These are phyloP conservation scores for Carposina sasakii DNA, from an alignment of 1,140 invertebrate species.

Conservation along the genomic window DNA sequence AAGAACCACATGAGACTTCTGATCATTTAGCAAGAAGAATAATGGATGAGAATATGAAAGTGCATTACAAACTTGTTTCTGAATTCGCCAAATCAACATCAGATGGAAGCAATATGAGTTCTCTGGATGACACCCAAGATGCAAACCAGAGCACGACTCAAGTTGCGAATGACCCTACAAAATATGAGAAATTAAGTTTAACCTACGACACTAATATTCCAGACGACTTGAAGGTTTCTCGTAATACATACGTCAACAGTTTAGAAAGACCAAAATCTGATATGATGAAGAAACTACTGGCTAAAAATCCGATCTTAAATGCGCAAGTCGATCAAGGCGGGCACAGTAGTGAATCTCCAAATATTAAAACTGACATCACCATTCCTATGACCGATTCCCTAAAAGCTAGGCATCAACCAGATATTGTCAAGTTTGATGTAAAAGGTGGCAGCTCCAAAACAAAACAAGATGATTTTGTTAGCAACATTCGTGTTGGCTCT, in stretches of 20 bases:
- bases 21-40: conserved; percentile 62
- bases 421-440: conserved; percentile 66
- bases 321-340: conserved; percentile 56
- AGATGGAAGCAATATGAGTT: conserved; percentile 56
- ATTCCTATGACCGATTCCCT: conserved; percentile 55
- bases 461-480: conserved; percentile 62
- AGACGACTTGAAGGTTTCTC: conserved; percentile 75
- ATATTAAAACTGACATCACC: conserved; percentile 41
- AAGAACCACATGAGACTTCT: conserved; percentile 56
- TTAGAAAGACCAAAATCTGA: conserved; percentile 73
- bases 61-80: conserved; percentile 64
- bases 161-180: conserved; percentile 35
- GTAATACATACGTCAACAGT: conserved; percentile 72
- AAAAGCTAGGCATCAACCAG: conserved; percentile 67
- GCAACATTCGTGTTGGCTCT: conserved; percentile 66
- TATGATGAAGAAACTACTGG: conserved; percentile 71
- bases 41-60: conserved; percentile 66
- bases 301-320: conserved; percentile 69
- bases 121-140: conserved; percentile 51
- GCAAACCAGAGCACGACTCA: conserved; percentile 23
- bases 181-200: conserved; percentile 62
- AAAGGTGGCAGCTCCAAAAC: conserved; percentile 46
- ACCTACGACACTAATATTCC: conserved; percentile 74
- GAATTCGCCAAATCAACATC: conserved; percentile 67
- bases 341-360: conserved; percentile 44